Evolutionary conservation across 2,797 vertebrate genomes (phyloP).

Genomic region (Melanotaenia nigrans): DNA sequence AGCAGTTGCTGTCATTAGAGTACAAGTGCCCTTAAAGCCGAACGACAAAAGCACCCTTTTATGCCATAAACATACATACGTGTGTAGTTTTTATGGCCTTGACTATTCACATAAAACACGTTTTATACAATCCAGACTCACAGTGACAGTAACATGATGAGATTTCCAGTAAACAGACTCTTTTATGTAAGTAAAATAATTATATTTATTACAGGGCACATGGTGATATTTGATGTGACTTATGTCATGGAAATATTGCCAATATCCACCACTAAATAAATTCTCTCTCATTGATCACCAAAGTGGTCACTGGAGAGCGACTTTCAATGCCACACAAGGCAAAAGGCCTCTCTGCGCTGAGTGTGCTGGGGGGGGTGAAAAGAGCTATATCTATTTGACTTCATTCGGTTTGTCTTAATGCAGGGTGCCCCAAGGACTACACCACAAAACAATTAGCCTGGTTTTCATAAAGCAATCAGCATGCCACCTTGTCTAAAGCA

Average conservation of each 20-base stretch:
- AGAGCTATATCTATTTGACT: conserved; percentile 82
- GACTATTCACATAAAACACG: conserved; percentile 20
- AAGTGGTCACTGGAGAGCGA: conserved; percentile 79
- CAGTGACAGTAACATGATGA: conserved; percentile 9
- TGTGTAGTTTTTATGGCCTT: conserved; percentile 13
- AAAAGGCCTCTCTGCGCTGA: conserved; percentile 46
- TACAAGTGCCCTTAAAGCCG: conserved; percentile 20
- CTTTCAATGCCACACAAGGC: conserved; percentile 75
- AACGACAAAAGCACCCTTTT: conserved; percentile 30
- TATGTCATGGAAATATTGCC: conserved; percentile 71
- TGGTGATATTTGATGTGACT: conserved; percentile 59
- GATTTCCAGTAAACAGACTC: conserved; percentile 23
- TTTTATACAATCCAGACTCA: conserved; percentile 20
- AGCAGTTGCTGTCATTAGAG: conserved; percentile 26
- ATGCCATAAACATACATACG: conserved; percentile 15
- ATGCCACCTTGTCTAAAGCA: conserved; percentile 80
- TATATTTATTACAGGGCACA: conserved; percentile 53
- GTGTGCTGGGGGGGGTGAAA: conserved; percentile 47
- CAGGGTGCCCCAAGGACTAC: conserved; percentile 77
- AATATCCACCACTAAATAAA: conserved; percentile 75
- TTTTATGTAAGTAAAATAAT: conserved; percentile 54
- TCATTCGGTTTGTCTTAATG: conserved; percentile 73
- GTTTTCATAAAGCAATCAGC: conserved; percentile 82
- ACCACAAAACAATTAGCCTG: conserved; percentile 81
- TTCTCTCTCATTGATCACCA: conserved; percentile 83